Base-by-base conservation (phyloP, 2,797 vertebrate genomes). In the Phoeniculus purpureus region DNA sequence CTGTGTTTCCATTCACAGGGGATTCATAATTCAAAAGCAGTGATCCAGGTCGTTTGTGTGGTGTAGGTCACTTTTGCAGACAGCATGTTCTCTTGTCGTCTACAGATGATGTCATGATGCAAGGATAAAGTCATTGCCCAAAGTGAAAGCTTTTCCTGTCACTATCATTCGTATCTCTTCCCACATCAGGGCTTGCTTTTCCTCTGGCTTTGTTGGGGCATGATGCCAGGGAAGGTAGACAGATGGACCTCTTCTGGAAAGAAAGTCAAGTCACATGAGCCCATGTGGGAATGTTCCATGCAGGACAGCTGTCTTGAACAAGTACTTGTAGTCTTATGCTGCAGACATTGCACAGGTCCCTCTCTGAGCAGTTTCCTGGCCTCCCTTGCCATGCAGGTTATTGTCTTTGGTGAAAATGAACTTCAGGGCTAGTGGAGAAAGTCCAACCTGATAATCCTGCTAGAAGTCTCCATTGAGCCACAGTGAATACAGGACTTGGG, bases 141-240 rank as follows among this genome's bases (percentile, higher is more conserved):
- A 29, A 25, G 37, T 18, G 11, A 90, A 84, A 65, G 50, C 47
- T 89, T 84, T 90, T 93, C 58, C 47, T 74, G 27, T 71, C 76
- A 32, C 50, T 88, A 52, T 19, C 25, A 25, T 25, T 91, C 54
- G 31, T 0, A 1, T 67, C 13, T 74, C 17, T 81, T 86, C 79
- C 74, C 15, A 54, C 29, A 51, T 62, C 37, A 43, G 5, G 78
- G 54, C 8, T 37, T 89, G 20, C 65, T 85, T 92, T 89, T 82
- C 64, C 48, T 52, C 27, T 71, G 68, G 22, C 27, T 85, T 85
- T 81, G 64, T 12, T 50, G 40, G 56, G 76, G 29, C 55, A 8
- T 29, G 27, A 26, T 90, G 68, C 51, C 58, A 58, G 58, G 32
- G 50, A 71, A 90, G 29, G 29, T 48, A 40, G 25, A 34, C 43